Evolutionary conservation across 2,113 vertebrate species (phyloP).

Genomic region (Mystacornis crossleyi): DNA sequence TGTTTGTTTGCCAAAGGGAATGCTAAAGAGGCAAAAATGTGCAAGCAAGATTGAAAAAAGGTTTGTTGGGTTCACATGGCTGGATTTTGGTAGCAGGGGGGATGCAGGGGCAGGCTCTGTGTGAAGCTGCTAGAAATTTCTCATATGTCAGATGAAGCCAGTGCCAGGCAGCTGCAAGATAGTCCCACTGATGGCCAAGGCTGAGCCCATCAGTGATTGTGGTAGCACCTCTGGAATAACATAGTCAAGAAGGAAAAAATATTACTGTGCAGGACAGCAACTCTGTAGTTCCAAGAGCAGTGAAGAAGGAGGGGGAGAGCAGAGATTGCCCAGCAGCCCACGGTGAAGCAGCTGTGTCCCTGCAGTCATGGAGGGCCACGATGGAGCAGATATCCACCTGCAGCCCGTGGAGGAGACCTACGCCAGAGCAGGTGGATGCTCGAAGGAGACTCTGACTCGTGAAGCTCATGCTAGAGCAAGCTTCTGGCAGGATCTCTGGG

Average conservation of each 20-base stretch:
- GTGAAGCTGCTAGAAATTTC: neutral
- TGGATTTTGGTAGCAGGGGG: neutral
- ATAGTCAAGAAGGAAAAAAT: neutral
- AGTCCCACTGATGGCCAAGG: neutral
- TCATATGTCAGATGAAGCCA: neutral
- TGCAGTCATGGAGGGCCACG: neutral
- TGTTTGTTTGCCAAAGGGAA: conserved; percentile 35
- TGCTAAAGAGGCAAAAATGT: conserved; percentile 19
- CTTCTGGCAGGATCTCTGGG: neutral
- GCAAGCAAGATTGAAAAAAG: neutral
- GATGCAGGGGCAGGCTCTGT: neutral
- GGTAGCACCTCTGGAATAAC: neutral
- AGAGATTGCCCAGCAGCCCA: neutral
- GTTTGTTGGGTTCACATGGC: neutral
- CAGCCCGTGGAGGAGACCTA: neutral
- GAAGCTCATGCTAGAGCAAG: neutral
- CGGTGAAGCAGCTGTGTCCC: neutral
- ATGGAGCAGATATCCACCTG: neutral
- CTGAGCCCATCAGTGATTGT: neutral
- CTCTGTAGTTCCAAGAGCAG: neutral
- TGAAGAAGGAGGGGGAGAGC: neutral
- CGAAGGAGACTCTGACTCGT: accelerated
- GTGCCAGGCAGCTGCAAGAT: neutral
- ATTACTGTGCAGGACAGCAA: neutral
- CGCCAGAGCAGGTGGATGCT: neutral